phyloP scores from a whole-genome alignment of 1,140 invertebrate genomes.

The Acromyrmex heyeri region DNA sequence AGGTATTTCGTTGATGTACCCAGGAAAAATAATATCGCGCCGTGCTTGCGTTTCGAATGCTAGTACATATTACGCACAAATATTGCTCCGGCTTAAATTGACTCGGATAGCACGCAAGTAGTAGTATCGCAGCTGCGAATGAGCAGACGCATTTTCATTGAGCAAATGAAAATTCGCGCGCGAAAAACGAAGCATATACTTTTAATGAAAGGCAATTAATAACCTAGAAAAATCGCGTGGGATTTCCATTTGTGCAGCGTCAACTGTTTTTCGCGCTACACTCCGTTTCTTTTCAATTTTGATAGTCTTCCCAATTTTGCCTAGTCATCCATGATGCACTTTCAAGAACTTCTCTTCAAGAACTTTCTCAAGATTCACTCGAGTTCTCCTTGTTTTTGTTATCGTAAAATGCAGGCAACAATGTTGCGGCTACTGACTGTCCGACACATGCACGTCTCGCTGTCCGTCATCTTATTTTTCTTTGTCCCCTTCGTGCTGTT shows the following conservation, averaged over 20 bases:
- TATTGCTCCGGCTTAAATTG: slow-evolving; percentile 44
- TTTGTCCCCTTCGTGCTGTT: slow-evolving; percentile 64
- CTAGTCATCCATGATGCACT: neutral
- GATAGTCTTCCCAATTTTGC: neutral
- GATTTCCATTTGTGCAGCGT: neutral
- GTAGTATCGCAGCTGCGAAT: neutral
- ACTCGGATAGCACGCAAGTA: slow-evolving; percentile 30
- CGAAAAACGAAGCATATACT: neutral
- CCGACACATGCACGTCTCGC: slow-evolving; percentile 68
- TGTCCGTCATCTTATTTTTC: slow-evolving; percentile 27
- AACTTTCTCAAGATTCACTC: neutral
- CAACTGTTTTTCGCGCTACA: neutral
- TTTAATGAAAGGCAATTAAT: neutral
- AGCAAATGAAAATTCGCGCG: slow-evolving; percentile 5
- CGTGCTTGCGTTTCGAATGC: slow-evolving; percentile 32
- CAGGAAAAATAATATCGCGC: slow-evolving; percentile 55
- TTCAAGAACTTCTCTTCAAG: neutral
- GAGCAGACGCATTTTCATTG: neutral
- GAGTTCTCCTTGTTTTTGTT: slow-evolving; percentile 15
- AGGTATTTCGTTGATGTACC: slow-evolving; percentile 36
- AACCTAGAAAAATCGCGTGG: neutral
- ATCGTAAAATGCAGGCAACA: slow-evolving; percentile 18
- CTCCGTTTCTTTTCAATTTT: neutral
- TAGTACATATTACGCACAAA: slow-evolving; percentile 27
- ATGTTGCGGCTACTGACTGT: slow-evolving; percentile 52